A percentile compares a stretch with the other conserved stretches of the same genome.
Evolutionary conservation across 1,140 invertebrate genomes (phyloP).

Genomic region (Halictus rubicundus): DNA sequence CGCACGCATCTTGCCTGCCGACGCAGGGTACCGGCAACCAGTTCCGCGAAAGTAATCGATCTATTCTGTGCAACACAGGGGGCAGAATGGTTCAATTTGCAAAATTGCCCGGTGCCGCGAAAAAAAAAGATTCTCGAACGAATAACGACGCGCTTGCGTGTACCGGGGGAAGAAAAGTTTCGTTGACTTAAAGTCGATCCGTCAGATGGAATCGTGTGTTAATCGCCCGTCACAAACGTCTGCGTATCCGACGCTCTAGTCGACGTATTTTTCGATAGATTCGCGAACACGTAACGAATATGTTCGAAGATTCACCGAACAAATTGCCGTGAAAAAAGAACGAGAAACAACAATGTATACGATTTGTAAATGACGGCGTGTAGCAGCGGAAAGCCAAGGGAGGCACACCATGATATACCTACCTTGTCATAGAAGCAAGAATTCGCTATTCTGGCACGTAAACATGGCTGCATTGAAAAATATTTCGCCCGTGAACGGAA

Average conservation of each 20-base stretch:
- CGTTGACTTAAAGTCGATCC: not conserved
- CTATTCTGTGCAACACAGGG: slow-evolving; percentile 17
- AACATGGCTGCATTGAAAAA: slow-evolving; percentile 13
- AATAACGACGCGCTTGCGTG: not conserved
- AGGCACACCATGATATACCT: not conserved
- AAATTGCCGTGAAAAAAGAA: not conserved
- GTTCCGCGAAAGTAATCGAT: slow-evolving; percentile 32
- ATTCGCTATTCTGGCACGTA: not conserved
- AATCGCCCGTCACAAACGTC: not conserved
- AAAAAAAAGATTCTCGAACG: slow-evolving; percentile 18
- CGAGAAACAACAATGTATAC: not conserved
- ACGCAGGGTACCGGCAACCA: slow-evolving; percentile 14
- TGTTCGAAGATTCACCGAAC: not conserved
- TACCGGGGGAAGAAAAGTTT: not conserved
- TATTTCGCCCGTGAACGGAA: not conserved
- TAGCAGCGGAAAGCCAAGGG: not conserved
- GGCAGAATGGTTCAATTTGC: slow-evolving; percentile 2
- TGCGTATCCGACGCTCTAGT: not conserved
- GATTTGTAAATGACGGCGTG: not conserved
- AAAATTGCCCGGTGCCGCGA: not conserved
- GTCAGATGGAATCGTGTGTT: not conserved
- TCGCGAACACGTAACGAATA: not conserved
- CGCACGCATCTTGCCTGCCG: not conserved
- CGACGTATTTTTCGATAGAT: not conserved
- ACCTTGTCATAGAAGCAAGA: not conserved